phyloP scores from a whole-genome alignment of 1,140 invertebrate species.

The Palaemon carinicauda region DNA sequence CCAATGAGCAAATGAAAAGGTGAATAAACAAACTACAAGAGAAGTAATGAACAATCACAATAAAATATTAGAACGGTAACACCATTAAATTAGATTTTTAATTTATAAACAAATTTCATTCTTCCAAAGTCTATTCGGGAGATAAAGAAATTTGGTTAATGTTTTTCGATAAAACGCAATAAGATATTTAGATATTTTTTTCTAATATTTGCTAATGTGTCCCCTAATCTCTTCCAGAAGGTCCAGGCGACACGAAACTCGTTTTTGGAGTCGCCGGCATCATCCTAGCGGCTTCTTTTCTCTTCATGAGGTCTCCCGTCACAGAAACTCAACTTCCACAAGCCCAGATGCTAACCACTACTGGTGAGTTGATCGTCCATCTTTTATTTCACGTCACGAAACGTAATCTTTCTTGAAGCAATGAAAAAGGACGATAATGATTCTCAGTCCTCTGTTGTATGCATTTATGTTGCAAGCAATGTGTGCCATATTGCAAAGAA shows the following conservation, averaged over 20 bases:
- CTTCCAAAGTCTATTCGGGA: too few species aligned
- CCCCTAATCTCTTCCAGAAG: conserved; percentile 2
- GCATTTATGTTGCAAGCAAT: not conserved
- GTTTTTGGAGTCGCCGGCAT: conserved; percentile 40
- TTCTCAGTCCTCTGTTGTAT: too few species aligned
- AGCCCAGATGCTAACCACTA: not conserved
- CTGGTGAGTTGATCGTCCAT: not conserved
- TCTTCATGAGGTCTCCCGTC: conserved; percentile 29
- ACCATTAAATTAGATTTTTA: too few species aligned
- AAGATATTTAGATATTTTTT: not conserved
- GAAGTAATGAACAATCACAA: too few species aligned
- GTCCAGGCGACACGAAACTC: conserved; percentile 13
- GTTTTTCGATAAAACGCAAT: too few species aligned
- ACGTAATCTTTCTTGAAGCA: not conserved
- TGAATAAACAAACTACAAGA: too few species aligned
- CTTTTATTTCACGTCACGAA: not conserved
- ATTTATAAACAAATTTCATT: too few species aligned
- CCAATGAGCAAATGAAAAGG: too few species aligned
- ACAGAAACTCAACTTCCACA: not conserved
- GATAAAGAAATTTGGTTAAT: too few species aligned
- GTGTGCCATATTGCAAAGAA: not conserved
- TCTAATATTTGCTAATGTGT: not conserved
- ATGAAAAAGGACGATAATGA: too few species aligned
- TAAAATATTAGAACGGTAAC: too few species aligned
- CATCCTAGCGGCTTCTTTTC: conserved; percentile 29